Percentiles rank a stretch among this genome's conserved stretches.
phyloP scores from a whole-genome alignment of 1,140 invertebrate species.

The Macrotrachela quadricornifera region DNA sequence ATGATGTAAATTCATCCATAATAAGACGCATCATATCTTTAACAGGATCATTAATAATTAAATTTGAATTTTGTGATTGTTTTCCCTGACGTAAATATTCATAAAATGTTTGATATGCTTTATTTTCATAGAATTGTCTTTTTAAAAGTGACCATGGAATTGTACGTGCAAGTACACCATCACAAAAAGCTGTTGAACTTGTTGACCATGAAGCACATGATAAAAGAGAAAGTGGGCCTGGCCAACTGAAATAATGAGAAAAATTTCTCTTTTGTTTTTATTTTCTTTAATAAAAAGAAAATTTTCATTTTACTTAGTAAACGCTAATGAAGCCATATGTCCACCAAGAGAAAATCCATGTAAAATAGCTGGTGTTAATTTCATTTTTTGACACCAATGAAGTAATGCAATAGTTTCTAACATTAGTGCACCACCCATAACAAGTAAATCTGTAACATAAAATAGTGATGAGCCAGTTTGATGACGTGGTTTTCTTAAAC shows the following conservation, averaged over 20 bases:
- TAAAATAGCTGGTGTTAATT: conserved; percentile 55
- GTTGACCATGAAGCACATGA: conserved; percentile 92
- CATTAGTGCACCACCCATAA: conserved; percentile 91
- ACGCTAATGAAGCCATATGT: conserved; percentile 46
- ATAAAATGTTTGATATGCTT: conserved; percentile 12
- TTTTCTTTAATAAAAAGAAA: not conserved
- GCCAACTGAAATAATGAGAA: conserved; percentile 45
- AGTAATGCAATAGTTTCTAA: conserved; percentile 73
- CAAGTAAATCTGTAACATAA: conserved; percentile 91
- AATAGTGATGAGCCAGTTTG: conserved; percentile 64
- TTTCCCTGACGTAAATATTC: too few species aligned
- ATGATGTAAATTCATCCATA: conserved; percentile 94
- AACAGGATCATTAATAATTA: too few species aligned
- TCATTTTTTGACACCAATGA: conserved; percentile 67
- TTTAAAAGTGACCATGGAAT: conserved; percentile 79
- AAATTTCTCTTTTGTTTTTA: too few species aligned
- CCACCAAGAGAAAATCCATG: conserved; percentile 99
- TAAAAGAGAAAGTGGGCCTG: conserved; percentile 66
- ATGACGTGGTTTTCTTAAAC: conserved; percentile 7
- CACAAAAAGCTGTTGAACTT: conserved; percentile 75
- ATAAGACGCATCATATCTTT: conserved; percentile 55
- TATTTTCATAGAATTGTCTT: conserved; percentile 63
- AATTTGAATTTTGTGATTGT: too few species aligned
- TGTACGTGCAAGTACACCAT: conserved; percentile 79
- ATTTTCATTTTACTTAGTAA: not conserved